phyloP scores from a whole-genome alignment of 2,888 invertebrate genomes.

The Drosophila vallismaia region DNA sequence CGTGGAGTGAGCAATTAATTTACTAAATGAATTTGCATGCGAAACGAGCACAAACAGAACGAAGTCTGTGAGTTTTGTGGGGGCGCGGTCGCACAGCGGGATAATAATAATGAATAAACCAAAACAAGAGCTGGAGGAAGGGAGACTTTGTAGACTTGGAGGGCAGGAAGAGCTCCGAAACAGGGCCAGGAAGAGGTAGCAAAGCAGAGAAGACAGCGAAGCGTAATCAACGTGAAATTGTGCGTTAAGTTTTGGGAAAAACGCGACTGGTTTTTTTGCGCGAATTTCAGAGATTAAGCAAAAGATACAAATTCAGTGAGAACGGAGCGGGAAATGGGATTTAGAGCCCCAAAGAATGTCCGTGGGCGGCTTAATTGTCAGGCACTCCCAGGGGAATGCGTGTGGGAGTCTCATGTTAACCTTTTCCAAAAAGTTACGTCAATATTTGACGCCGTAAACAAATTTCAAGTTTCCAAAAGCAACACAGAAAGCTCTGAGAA shows the following conservation, averaged over 20 bases:
- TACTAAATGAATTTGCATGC: constrained; percentile 79
- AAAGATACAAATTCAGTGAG: constrained; percentile 7
- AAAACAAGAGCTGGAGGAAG: constrained; percentile 18
- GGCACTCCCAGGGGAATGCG: not conserved
- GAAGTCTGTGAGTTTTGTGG: constrained; percentile 8
- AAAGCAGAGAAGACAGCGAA: constrained; percentile 9
- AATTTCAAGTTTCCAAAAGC: not conserved
- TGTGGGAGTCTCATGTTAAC: not conserved
- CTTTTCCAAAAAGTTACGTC: not conserved
- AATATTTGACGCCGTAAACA: not conserved
- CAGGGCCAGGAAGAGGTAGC: constrained; percentile 12
- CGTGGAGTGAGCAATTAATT: constrained; percentile 75
- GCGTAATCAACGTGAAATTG: constrained; percentile 61
- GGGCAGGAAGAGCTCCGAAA: constrained; percentile 1
- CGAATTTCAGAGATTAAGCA: constrained; percentile 5
- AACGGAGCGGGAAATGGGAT: not conserved
- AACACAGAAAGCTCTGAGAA: not conserved
- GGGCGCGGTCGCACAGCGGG: constrained; percentile 22
- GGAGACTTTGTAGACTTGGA: constrained; percentile 1
- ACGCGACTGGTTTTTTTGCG: constrained; percentile 3
- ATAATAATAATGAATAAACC: constrained; percentile 13
- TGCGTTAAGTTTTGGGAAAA: constrained; percentile 52
- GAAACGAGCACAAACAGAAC: constrained; percentile 64
- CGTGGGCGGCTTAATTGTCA: not conserved
- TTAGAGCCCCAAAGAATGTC: too few relatives aligned